These are phyloP conservation scores for Orchestes rusci DNA, from an alignment of 2,888 invertebrate species.

Conservation along the genomic window DNA sequence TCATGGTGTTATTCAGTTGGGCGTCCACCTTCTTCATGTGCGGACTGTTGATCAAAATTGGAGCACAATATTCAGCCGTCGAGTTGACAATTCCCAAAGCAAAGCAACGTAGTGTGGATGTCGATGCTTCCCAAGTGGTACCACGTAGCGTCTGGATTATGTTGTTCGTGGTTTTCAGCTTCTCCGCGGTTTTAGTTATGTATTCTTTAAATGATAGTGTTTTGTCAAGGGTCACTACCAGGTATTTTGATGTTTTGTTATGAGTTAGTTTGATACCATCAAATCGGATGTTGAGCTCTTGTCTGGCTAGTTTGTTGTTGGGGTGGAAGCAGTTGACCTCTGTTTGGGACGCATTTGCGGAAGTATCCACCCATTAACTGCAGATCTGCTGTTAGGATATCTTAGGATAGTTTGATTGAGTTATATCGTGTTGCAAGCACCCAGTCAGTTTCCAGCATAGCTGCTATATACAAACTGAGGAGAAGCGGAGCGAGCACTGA, in stretches of 20 bases:
- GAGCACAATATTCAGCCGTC: too few species aligned
- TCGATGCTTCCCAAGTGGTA: not conserved
- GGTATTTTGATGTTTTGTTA: not conserved
- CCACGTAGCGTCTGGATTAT: slow-evolving; percentile 1
- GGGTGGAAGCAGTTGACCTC: not conserved
- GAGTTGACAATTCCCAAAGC: not conserved
- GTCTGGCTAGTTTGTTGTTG: not conserved
- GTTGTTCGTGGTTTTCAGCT: slow-evolving; percentile 1
- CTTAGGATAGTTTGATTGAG: not conserved
- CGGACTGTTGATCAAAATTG: slow-evolving; percentile 9
- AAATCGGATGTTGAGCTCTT: not conserved
- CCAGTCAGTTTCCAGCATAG: not conserved
- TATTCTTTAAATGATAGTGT: not conserved
- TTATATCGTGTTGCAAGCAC: not conserved
- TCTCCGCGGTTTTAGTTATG: not conserved
- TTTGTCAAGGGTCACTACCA: not conserved
- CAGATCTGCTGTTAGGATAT: not conserved
- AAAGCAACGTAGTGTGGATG: not conserved
- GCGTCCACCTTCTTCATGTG: slow-evolving; percentile 1
- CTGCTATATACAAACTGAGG: not conserved
- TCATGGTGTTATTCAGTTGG: slow-evolving; percentile 3
- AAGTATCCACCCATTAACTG: not conserved
- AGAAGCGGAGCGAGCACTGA: slow-evolving; percentile 2
- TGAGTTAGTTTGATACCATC: not conserved
- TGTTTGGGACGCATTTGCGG: not conserved